Percentiles rank a stretch among this genome's conserved stretches.
Conservation (phyloP, 1,140 invertebrate genomes). For the Drosophila eugracilis region DNA sequence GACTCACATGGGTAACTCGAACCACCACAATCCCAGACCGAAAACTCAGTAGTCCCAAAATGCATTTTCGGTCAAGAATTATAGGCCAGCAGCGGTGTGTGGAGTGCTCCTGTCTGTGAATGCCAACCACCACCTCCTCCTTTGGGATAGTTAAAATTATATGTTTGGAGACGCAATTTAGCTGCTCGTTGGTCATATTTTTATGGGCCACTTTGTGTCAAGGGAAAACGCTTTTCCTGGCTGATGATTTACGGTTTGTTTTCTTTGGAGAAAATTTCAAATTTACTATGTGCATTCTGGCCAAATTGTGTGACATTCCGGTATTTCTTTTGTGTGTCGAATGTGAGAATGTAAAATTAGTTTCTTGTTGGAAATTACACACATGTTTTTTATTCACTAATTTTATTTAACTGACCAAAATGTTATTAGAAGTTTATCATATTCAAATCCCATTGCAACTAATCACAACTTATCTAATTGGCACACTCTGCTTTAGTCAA, state of each 20-base stretch:
- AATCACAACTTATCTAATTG: constrained; percentile 21
- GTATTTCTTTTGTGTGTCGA: background rate
- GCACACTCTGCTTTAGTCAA: constrained; percentile 12
- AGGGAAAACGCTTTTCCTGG: constrained; percentile 8
- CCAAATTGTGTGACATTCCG: constrained; percentile 5
- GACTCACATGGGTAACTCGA: constrained; percentile 45
- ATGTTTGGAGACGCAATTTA: constrained; percentile 14
- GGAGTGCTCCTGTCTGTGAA: constrained; percentile 23
- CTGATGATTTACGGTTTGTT: constrained; percentile 33
- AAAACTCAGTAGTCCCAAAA: constrained; percentile 4
- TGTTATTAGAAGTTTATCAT: background rate
- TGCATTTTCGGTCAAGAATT: constrained; percentile 30
- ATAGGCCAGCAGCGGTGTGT: constrained; percentile 21
- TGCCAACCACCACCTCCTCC: background rate
- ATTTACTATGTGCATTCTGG: constrained; percentile 3
- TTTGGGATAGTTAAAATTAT: constrained; percentile 29
- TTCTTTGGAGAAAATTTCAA: constrained; percentile 6
- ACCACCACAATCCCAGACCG: background rate
- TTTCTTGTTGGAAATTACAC: background rate
- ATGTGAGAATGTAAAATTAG: background rate
- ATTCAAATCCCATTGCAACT: background rate
- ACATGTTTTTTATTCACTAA: background rate
- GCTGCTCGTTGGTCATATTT: constrained; percentile 11
- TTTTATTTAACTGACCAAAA: background rate
- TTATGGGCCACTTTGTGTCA: constrained; percentile 3